Conservation (phyloP, 1,140 invertebrate species). For the Tenebrio molitor region DNA sequence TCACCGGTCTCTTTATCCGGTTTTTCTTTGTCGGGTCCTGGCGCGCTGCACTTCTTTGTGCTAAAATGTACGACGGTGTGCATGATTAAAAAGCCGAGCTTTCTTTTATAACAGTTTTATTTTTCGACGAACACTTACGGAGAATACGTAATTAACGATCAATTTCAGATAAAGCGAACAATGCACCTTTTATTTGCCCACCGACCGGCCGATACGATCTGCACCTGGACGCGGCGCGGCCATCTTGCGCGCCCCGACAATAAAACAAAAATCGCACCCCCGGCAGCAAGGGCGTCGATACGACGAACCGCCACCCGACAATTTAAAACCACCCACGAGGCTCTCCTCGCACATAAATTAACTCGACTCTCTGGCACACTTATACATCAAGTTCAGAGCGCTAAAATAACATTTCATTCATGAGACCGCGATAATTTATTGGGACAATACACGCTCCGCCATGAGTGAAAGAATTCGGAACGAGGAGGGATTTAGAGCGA, state of each 20-base stretch:
- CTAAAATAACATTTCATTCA: conserved; percentile 51
- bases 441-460: conserved; percentile 42
- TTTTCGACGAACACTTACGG: conserved; percentile 32
- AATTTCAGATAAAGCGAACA: conserved; percentile 39
- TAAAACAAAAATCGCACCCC: background rate
- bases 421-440: conserved; percentile 46
- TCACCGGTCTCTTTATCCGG: conserved; percentile 31
- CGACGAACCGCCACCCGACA: background rate
- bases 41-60: conserved; percentile 45
- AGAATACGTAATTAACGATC: conserved; percentile 38
- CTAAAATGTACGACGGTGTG: conserved; percentile 46
- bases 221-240: background rate
- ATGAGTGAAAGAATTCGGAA: background rate
- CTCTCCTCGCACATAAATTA: conserved; percentile 34
- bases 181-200: conserved; percentile 34
- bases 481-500: background rate
- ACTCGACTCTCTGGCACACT: conserved; percentile 29
- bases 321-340: background rate
- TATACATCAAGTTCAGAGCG: conserved; percentile 40
- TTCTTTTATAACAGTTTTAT: conserved; percentile 40
- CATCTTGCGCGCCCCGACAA: background rate
- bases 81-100: conserved; percentile 44
- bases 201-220: conserved; percentile 15
- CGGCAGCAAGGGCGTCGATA: background rate
- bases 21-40: conserved; percentile 38